Evolutionary conservation across 1,140 invertebrate species (phyloP).

Genomic region (Papilio helenus): DNA sequence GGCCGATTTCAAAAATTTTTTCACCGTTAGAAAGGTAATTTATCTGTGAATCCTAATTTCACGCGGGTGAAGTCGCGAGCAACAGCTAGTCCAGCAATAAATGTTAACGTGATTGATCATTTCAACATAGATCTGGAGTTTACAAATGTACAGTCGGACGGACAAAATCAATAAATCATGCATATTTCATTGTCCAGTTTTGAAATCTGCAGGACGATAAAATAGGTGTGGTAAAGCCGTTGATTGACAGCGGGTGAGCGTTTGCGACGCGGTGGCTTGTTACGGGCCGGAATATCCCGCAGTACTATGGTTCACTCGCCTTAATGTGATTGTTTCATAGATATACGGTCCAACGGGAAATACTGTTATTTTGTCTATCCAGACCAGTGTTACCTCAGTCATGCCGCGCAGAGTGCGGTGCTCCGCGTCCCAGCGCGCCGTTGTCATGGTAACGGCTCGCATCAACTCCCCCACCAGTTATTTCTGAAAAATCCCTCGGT

Average conservation of each 20-base stretch:
- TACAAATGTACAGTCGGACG: background rate
- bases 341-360: no score
- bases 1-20: no score
- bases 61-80: no score
- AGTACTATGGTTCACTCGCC: background rate
- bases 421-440: slow-evolving; percentile 89
- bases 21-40: no score
- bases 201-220: slow-evolving; percentile 13
- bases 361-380: no score
- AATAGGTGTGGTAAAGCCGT: slow-evolving; percentile 16
- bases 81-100: background rate
- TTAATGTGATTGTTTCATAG: no score
- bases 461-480: slow-evolving; percentile 96
- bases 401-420: slow-evolving; percentile 94
- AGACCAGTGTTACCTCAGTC: slow-evolving; percentile 87
- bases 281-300: background rate
- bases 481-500: no score
- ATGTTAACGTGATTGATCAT: background rate
- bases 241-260: slow-evolving; percentile 30
- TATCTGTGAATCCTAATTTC: no score
- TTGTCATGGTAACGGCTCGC: slow-evolving; percentile 90
- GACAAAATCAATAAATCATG: slow-evolving; percentile 21
- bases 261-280: background rate
- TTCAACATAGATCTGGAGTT: background rate
- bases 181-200: slow-evolving; percentile 18